A percentile compares a stretch with the other conserved stretches of the same genome.
Conservation (phyloP, 2,113 vertebrate genomes). For the Gorilla gorilla region DNA sequence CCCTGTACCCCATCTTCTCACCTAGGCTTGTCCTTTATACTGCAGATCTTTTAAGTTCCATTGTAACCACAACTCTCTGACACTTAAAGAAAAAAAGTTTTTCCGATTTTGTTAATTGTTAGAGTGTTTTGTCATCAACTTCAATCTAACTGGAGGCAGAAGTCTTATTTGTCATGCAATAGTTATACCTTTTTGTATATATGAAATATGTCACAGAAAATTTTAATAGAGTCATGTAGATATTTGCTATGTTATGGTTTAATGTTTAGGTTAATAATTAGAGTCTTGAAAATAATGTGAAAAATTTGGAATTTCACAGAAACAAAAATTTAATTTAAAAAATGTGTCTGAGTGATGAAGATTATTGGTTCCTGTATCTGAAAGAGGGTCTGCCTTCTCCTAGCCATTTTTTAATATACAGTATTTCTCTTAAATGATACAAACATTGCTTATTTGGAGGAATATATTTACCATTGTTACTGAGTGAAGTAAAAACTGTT, state of each 20-base stretch:
- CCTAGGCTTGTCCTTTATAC: too few species aligned
- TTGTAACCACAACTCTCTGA: not conserved
- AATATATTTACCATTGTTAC: not conserved
- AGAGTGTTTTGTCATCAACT: not conserved
- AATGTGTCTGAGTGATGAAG: not conserved
- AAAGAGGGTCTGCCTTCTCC: not conserved
- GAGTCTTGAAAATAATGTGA: not conserved
- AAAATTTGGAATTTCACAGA: not conserved
- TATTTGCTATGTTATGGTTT: not conserved
- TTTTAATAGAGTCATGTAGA: not conserved
- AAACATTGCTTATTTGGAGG: not conserved
- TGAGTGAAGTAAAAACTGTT: not conserved
- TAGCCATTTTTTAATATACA: not conserved
- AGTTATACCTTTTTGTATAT: not conserved
- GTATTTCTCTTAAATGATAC: not conserved
- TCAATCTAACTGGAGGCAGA: not conserved
- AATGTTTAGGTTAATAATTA: not conserved
- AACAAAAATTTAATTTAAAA: not conserved
- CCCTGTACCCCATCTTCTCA: not conserved
- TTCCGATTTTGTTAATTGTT: not conserved
- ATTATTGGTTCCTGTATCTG: not conserved
- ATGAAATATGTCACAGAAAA: not conserved
- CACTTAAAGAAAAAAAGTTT: not conserved
- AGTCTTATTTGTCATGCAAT: not conserved
- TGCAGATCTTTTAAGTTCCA: not conserved